Conservation (phyloP, 2,113 vertebrate genomes). For the Pterophyllum scalare region DNA sequence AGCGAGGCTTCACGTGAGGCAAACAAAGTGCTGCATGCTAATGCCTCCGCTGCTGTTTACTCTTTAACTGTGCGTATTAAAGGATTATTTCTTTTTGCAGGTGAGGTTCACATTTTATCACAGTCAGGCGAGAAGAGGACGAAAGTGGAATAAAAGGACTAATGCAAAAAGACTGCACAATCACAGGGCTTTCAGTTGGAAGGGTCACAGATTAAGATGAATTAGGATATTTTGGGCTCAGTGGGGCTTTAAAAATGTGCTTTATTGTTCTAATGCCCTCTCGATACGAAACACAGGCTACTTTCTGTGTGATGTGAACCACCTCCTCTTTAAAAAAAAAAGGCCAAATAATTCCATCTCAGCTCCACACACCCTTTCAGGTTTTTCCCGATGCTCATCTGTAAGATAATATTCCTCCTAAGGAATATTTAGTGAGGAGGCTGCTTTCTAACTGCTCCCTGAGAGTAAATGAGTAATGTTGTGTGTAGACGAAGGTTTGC, state of each 20-base stretch:
- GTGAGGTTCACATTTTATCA: background rate
- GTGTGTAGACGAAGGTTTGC: background rate
- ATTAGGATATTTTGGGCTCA: background rate
- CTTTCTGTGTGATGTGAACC: background rate
- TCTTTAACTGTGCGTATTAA: background rate
- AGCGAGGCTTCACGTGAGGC: conserved; percentile 37
- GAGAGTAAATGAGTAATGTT: conserved; percentile 24
- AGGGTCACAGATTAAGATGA: background rate
- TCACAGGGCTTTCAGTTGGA: background rate
- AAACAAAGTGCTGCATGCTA: conserved; percentile 63
- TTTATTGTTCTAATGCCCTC: background rate
- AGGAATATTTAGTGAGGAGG: background rate
- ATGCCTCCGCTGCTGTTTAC: conserved; percentile 31
- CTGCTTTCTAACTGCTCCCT: conserved; percentile 5
- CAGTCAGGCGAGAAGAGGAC: background rate
- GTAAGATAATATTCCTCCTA: background rate
- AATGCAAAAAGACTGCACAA: background rate
- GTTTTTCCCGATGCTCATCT: background rate
- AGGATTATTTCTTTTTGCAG: background rate
- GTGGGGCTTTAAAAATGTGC: background rate
- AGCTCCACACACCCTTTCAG: background rate
- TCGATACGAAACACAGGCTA: background rate
- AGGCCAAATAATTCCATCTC: background rate
- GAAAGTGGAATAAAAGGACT: background rate
- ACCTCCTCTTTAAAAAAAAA: conserved; percentile 1